These are phyloP conservation scores for Bhutanitis thaidina DNA, from an alignment of 2,888 invertebrate genomes.

Conservation along the genomic window DNA sequence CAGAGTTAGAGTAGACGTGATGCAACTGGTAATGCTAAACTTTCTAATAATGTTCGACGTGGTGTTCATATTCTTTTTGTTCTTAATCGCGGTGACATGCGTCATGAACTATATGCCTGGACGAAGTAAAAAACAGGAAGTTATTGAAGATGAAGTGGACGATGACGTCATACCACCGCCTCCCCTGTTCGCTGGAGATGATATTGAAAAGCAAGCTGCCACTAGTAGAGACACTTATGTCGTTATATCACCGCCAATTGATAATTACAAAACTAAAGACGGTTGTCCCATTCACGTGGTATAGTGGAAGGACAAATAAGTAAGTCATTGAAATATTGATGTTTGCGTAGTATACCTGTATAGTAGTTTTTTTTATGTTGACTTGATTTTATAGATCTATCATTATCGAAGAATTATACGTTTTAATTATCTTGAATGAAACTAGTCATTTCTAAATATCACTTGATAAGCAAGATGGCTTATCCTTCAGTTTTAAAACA, in stretches of 20 bases:
- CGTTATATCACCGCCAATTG: slow-evolving; percentile 68
- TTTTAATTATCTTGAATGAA: no score
- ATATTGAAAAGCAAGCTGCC: slow-evolving; percentile 43
- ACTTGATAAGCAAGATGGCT: no score
- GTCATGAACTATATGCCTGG: slow-evolving; percentile 90
- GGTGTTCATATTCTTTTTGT: slow-evolving; percentile 92
- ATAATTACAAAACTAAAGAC: slow-evolving; percentile 58
- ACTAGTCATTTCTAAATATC: no score
- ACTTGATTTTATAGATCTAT: no score
- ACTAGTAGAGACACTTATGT: slow-evolving; percentile 71
- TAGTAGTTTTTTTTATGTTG: no score
- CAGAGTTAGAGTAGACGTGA: slow-evolving; percentile 67
- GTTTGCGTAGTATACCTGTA: no score
- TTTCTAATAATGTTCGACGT: slow-evolving; percentile 93
- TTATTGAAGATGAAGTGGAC: slow-evolving; percentile 68
- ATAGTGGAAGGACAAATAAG: slow-evolving; percentile 69
- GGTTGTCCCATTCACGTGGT: slow-evolving; percentile 75
- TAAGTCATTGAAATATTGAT: slow-evolving; percentile 36
- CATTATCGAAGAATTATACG: no score
- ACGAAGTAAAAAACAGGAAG: slow-evolving; percentile 65
- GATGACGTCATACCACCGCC: slow-evolving; percentile 75
- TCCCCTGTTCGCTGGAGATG: slow-evolving; percentile 64
- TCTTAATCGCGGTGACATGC: slow-evolving; percentile 90
- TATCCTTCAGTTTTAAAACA: no score
- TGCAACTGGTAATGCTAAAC: slow-evolving; percentile 93